Conservation (phyloP, 2,797 vertebrate genomes). For the Hyperoplus immaculatus region DNA sequence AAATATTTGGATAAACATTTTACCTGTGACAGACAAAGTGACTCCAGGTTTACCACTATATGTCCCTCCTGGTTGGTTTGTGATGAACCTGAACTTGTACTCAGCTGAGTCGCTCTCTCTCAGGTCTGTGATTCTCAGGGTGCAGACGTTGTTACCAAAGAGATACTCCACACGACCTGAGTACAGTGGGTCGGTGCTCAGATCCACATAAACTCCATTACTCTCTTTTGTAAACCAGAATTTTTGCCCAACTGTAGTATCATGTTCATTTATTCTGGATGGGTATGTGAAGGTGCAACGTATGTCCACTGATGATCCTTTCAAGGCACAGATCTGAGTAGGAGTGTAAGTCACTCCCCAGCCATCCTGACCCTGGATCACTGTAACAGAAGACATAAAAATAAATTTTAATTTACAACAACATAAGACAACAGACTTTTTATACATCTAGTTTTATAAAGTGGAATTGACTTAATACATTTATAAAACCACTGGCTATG, state of each 20-base stretch:
- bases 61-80: accelerated
- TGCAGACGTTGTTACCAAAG: accelerated
- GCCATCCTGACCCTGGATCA: accelerated
- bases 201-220: background rate
- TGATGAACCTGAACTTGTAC: slow-evolving; percentile 52
- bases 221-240: slow-evolving; percentile 19
- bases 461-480: no score
- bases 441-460: background rate
- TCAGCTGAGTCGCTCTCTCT: slow-evolving; percentile 46
- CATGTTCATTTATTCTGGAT: background rate
- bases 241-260: accelerated
- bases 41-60: slow-evolving; percentile 19
- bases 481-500: no score
- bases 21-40: slow-evolving; percentile 48
- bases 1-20: background rate
- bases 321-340: slow-evolving; percentile 5
- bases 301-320: slow-evolving; percentile 19
- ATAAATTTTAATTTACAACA: no score
- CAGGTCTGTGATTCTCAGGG: slow-evolving; percentile 40
- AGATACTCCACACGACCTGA: background rate
- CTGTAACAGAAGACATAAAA: slow-evolving; percentile 28
- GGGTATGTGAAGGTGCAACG: background rate
- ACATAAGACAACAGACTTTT: background rate
- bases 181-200: slow-evolving; percentile 13
- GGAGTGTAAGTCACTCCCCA: slow-evolving; percentile 28